phyloP scores from a whole-genome alignment of 2,797 vertebrate species.

The Podargus strigoides region DNA sequence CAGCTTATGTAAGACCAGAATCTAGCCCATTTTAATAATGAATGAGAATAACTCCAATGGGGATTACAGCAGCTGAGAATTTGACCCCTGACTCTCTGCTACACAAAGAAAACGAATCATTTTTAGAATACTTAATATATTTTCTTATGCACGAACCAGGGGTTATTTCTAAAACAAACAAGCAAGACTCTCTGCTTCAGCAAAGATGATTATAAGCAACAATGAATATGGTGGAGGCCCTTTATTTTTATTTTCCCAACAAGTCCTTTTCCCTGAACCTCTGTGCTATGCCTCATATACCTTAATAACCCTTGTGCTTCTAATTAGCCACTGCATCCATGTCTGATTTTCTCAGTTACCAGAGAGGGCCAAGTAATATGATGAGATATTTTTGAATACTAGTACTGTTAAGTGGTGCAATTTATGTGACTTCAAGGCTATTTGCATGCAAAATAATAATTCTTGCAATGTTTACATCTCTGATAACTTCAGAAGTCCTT shows the following conservation, averaged over 20 bases:
- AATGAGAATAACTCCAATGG: background rate
- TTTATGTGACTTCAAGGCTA: background rate
- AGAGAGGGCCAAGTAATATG: background rate
- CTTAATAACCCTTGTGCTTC: background rate
- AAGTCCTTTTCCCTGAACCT: background rate
- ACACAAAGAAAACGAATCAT: background rate
- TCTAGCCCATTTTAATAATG: constrained; percentile 46
- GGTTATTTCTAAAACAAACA: constrained; percentile 53
- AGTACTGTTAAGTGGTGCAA: background rate
- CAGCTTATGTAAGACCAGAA: background rate
- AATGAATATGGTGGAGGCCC: background rate
- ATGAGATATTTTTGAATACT: background rate
- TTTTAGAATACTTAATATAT: constrained; percentile 54
- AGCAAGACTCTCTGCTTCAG: background rate
- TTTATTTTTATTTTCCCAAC: background rate
- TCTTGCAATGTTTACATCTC: background rate
- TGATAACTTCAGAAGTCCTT: background rate
- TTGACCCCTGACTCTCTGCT: constrained; percentile 35
- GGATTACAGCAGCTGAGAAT: constrained; percentile 27
- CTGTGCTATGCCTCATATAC: background rate
- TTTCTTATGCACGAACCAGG: background rate
- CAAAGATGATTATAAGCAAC: background rate
- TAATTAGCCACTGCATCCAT: background rate
- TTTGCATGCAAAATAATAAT: background rate
- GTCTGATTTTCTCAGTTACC: background rate